Percentiles rank a stretch among this genome's conserved stretches.
Evolutionary conservation across 1,140 invertebrate species (phyloP).

Genomic region (Drosophila nebulosa): DNA sequence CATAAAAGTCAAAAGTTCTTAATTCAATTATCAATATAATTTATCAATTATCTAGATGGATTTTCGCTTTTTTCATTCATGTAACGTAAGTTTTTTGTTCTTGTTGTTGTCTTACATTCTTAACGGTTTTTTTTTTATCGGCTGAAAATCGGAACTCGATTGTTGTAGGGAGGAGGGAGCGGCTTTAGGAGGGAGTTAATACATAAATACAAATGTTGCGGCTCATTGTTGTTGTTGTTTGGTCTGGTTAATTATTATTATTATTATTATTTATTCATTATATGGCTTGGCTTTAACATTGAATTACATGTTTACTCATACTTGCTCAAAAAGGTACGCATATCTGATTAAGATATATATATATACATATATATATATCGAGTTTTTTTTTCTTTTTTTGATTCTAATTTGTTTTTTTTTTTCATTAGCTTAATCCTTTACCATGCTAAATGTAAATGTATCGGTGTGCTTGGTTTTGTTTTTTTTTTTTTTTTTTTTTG

Average conservation of each 20-base stretch:
- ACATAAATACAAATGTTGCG: constrained; percentile 70
- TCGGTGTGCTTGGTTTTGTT: constrained; percentile 72
- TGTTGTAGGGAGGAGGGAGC: constrained; percentile 42
- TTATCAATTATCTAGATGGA: constrained; percentile 67
- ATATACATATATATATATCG: constrained; percentile 21
- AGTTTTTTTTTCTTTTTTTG: constrained; percentile 3
- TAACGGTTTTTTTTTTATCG: constrained; percentile 1
- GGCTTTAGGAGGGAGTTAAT: constrained; percentile 18
- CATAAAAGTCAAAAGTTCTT: constrained; percentile 78
- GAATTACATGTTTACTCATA: constrained; percentile 32
- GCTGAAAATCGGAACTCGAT: constrained; percentile 70
- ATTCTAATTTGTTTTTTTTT: constrained; percentile 46
- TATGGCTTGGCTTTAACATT: constrained; percentile 40
- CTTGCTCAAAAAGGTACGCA: constrained; percentile 71
- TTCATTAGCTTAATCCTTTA: constrained; percentile 45
- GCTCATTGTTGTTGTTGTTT: constrained; percentile 58
- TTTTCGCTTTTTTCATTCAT: constrained; percentile 41
- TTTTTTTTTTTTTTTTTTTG: constrained; percentile 53
- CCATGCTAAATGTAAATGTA: constrained; percentile 74
- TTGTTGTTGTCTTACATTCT: background rate
- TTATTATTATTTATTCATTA: constrained; percentile 25
- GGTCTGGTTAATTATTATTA: constrained; percentile 54
- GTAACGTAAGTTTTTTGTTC: constrained; percentile 11
- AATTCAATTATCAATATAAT: constrained; percentile 45
- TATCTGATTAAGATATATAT: constrained; percentile 51